Evolutionary conservation across 2,797 vertebrate species (phyloP).

Genomic region (Borostomias antarcticus): DNA sequence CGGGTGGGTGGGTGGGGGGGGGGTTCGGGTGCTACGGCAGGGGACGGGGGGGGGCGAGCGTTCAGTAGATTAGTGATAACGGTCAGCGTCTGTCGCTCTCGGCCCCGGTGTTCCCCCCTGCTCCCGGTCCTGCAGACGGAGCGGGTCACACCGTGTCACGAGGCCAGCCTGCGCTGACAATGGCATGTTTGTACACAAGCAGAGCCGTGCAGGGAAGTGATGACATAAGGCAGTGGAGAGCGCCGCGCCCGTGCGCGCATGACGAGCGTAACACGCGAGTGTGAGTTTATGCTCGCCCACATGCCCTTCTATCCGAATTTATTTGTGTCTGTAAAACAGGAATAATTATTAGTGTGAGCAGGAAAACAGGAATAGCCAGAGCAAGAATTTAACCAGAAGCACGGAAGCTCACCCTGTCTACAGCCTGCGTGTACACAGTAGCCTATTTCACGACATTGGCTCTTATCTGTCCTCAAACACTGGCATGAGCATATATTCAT

Average conservation of each 20-base stretch:
- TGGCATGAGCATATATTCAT: not conserved
- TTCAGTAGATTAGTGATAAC: constrained; percentile 64
- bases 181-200: constrained; percentile 69
- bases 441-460: not conserved
- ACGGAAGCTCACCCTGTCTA: not conserved
- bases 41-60: constrained; percentile 23
- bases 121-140: constrained; percentile 45
- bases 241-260: not conserved
- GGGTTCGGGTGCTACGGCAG: constrained; percentile 21
- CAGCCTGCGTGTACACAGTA: not conserved
- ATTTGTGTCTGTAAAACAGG: not conserved
- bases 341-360: not conserved
- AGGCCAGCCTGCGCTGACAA: constrained; percentile 73
- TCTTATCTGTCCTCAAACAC: constrained; percentile 25
- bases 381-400: not conserved
- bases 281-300: not conserved
- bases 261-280: not conserved
- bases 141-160: constrained; percentile 75
- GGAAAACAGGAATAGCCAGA: too few species aligned
- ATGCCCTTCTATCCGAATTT: constrained; percentile 2
- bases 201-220: constrained; percentile 58
- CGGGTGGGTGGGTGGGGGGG: constrained; percentile 42
- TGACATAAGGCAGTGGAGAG: constrained; percentile 63
- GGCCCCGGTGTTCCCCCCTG: constrained; percentile 49
- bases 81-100: constrained; percentile 57